Evolutionary conservation across 2,888 invertebrate genomes (phyloP).

Genomic region (Melinaea menophilus): DNA sequence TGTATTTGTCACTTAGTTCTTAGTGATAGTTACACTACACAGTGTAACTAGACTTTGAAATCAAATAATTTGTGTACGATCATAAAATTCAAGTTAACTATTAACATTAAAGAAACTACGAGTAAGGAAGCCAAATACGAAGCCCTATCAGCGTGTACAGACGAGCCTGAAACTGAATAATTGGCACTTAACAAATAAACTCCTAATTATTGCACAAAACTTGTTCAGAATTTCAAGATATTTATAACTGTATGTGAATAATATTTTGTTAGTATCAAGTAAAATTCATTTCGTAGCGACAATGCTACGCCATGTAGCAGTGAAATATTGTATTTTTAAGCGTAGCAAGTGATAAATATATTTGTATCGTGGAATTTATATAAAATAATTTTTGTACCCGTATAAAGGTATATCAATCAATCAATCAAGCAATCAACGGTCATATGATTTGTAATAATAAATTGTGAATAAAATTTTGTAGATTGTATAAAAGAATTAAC

Average conservation of each 20-base stretch:
- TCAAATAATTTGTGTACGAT: not conserved
- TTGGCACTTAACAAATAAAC: constrained; percentile 72
- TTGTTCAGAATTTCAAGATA: constrained; percentile 38
- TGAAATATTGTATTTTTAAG: constrained; percentile 12
- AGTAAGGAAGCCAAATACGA: constrained; percentile 13
- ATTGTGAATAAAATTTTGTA: too few relatives aligned
- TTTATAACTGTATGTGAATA: constrained; percentile 13
- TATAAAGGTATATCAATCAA: too few relatives aligned
- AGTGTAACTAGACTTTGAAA: not conserved
- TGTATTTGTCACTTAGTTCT: too few relatives aligned
- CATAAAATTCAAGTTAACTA: not conserved
- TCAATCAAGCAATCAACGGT: too few relatives aligned
- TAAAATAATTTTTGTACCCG: too few relatives aligned
- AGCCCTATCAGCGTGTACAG: constrained; percentile 38
- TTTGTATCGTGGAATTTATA: too few relatives aligned
- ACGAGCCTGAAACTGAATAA: constrained; percentile 53
- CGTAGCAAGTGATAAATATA: not conserved
- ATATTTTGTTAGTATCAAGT: not conserved
- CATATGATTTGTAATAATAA: too few relatives aligned
- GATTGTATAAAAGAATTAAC: too few relatives aligned
- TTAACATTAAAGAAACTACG: not conserved
- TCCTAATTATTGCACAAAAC: constrained; percentile 67
- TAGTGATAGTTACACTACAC: too few relatives aligned
- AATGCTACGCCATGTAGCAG: constrained; percentile 11
- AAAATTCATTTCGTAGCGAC: not conserved